A percentile compares a stretch with the other conserved stretches of the same genome.
These are phyloP conservation scores for Scrobipalpa atriplicella DNA, from an alignment of 2,888 invertebrate genomes.

Conservation along the genomic window DNA sequence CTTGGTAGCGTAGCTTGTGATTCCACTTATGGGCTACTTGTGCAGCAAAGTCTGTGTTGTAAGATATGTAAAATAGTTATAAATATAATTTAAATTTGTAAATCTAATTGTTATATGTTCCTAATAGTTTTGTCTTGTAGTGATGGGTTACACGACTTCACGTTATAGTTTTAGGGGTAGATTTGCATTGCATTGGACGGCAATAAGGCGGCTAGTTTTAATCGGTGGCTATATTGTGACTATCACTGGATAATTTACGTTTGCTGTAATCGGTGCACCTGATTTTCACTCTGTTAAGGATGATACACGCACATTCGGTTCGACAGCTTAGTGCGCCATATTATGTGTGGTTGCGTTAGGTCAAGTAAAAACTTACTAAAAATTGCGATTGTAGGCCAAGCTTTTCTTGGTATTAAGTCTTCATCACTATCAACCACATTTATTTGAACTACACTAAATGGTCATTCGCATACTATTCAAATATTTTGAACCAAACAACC, in stretches of 20 bases:
- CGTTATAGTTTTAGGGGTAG: constrained; percentile 55
- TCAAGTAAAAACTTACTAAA: too few species aligned
- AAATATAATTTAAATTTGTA: constrained; percentile 64
- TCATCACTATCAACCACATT: not conserved
- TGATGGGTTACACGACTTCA: constrained; percentile 61
- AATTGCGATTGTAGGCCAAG: too few species aligned
- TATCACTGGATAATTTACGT: constrained; percentile 28
- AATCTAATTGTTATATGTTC: constrained; percentile 77
- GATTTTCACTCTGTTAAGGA: constrained; percentile 38
- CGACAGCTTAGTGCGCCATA: too few species aligned
- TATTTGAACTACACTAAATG: not conserved
- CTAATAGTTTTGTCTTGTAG: constrained; percentile 75
- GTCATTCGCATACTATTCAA: not conserved
- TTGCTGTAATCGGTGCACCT: constrained; percentile 39
- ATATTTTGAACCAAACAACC: not conserved
- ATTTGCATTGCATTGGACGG: constrained; percentile 39
- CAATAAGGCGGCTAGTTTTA: constrained; percentile 41
- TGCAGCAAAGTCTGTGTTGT: constrained; percentile 27
- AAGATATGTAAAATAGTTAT: constrained; percentile 34
- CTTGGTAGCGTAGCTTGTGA: not conserved
- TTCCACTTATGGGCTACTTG: not conserved
- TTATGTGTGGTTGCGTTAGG: too few species aligned
- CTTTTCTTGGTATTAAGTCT: too few species aligned
- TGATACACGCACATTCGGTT: not conserved
- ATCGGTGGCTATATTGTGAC: constrained; percentile 36